Base-by-base conservation (phyloP, 2,797 vertebrate genomes). In the Enteromius radiatus region DNA sequence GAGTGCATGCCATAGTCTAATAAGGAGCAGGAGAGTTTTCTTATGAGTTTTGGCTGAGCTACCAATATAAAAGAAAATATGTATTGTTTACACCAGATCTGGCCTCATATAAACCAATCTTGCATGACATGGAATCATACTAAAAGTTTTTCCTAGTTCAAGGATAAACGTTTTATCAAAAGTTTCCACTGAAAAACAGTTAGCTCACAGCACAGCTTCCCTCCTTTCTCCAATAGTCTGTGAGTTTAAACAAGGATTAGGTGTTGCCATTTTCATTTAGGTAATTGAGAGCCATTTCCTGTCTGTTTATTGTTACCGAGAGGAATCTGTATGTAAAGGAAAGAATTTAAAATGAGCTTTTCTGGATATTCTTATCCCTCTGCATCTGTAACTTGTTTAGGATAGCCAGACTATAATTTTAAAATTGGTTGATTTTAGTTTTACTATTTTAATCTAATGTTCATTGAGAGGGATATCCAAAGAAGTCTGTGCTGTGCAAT, bases 41-140 rank as follows among this genome's bases (percentile, higher is more conserved):
- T 91, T 88, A 89, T 82, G 86, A 87, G 86, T 88, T 88, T 86
- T 90, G 89, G 88, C 88, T 83, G 80, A 83, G 85, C 81, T 75
- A 87, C 86, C 87, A 83, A 85, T 85, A 83, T 81, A 81, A 89
- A 89, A 83, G 83, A 87, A 85, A 88, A 86, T 80, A 84, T 85
- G 86, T 85, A 84, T 86, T 88, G 88, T 87, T 90, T 89, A 88
- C 88, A 90, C 85, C 85, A 88, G 77, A 81, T 78, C 78, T 86
- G 84, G 84, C 84, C 84, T 87, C 88, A 86, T 89, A 88, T 89
- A 89, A 89, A 89, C 88, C 85, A 81, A 81, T 80, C 86, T 88
- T 80, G 71, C 88, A 89, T 88, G 90, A 87, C 86, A 88, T 84
- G 82, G 78, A 88, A 80, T 91, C 68, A 87, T 88, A 79, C 76